These are phyloP conservation scores for Meandrusa payeni DNA, from an alignment of 2,888 invertebrate genomes.

Conservation along the genomic window DNA sequence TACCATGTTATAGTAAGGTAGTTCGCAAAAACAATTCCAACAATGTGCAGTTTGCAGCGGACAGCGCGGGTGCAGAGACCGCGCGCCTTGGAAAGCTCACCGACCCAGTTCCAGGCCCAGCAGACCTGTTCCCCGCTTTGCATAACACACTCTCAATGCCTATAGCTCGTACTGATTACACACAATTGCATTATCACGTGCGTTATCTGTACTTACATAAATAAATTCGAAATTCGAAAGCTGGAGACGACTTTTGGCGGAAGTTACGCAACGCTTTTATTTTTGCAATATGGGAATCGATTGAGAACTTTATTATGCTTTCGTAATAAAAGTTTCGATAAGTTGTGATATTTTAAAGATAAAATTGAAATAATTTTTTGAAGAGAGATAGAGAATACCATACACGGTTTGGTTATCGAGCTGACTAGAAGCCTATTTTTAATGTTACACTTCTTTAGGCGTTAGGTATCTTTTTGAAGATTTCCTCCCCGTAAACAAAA, in stretches of 20 bases:
- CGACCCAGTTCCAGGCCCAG: slow-evolving; percentile 56
- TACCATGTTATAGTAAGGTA: not conserved
- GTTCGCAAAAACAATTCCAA: slow-evolving; percentile 2
- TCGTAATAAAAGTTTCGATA: no score
- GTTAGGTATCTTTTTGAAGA: no score
- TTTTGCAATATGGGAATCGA: not conserved
- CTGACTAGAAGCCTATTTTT: no score
- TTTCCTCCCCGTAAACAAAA: no score
- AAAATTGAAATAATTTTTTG: no score
- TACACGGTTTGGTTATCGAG: no score
- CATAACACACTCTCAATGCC: slow-evolving; percentile 39
- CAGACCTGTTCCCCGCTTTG: slow-evolving; percentile 42
- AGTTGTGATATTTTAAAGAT: no score
- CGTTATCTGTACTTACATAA: slow-evolving; percentile 27
- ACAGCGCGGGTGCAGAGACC: slow-evolving; percentile 42
- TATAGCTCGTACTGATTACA: slow-evolving; percentile 25
- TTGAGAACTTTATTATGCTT: no score
- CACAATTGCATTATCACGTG: slow-evolving; percentile 21
- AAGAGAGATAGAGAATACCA: no score
- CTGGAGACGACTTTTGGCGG: slow-evolving; percentile 8
- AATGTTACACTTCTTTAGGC: no score
- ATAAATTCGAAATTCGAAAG: slow-evolving; percentile 21
- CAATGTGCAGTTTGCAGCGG: slow-evolving; percentile 8
- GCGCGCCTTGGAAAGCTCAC: slow-evolving; percentile 49
- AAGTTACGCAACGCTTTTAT: slow-evolving; percentile 7